Evolutionary conservation across 2,797 vertebrate genomes (phyloP), one percentile per base, ranked within the genome.

Genomic region (Gobio occitaniae): DNA sequence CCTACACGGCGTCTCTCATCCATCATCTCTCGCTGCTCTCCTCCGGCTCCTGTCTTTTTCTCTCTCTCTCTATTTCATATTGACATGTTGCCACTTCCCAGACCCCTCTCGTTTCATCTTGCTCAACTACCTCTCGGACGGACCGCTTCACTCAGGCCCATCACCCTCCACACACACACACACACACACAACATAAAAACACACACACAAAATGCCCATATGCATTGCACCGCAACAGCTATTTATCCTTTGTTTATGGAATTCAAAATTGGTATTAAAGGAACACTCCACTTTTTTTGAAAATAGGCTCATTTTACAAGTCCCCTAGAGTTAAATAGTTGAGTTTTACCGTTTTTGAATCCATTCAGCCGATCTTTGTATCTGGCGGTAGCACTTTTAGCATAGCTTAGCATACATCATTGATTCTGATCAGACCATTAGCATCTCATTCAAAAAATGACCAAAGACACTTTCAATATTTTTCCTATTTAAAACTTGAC

Each of bases 41-140:
- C 77, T 75, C 65, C 11, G 29, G 80, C 61, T 71, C 70, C 90
- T 85, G 84, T 87, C 85, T 79, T 56, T 81, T 84, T 86, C 86
- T 68, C 74, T 86, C 84, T 80, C 78, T 88, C 88, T 88, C 86
- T 87, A 82, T 81, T 87, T 88, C 85, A 87, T 89, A 87, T 89
- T 88, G 88, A 90, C 87, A 84, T 89, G 83, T 87, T 89, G 90
- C 88, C 86, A 85, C 90, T 90, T 91, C 86, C 72, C 85, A 50
- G 84, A 88, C 71, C 77, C 83, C 83, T 83, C 75, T 84, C 84
- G 44, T 78, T 91, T 88, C 86, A 90, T 91, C 89, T 88, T 90
- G 80, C 81, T 87, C 85, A 84, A 85, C 75, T 81, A 76, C 80
- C 70, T 87, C 71, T 76, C 48, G 63, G 81, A 82, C 65, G 66